Conservation (phyloP, 2,888 invertebrate genomes). For the Halictus quadricinctus region DNA sequence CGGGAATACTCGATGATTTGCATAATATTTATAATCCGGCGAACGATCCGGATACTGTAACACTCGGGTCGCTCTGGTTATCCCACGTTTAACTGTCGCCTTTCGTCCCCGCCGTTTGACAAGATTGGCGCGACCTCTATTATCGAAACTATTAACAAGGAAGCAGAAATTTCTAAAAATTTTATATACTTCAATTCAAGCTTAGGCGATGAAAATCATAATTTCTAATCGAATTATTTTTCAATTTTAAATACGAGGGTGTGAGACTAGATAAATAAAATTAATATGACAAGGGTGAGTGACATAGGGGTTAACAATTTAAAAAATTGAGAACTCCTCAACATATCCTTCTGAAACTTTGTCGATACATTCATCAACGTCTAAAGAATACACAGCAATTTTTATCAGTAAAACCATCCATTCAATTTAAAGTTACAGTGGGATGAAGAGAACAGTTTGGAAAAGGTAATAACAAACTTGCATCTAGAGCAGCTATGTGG, state of each 20-base stretch:
- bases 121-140: neutral
- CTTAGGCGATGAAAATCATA: neutral
- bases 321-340: no score
- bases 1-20: conserved; percentile 35
- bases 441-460: no score
- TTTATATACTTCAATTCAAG: no score
- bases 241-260: neutral
- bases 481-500: neutral
- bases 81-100: neutral
- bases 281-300: no score
- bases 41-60: conserved; percentile 56
- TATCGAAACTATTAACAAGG: conserved; percentile 57
- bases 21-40: conserved; percentile 44
- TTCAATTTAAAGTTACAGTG: no score
- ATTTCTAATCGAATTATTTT: neutral
- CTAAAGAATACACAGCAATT: no score
- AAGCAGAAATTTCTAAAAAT: neutral
- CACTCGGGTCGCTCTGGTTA: neutral
- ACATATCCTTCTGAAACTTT: no score
- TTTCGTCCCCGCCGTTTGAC: neutral
- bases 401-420: no score
- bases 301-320: no score
- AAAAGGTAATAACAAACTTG: no score
- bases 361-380: no score
- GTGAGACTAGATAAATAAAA: no score